Evolutionary conservation across 1,140 invertebrate species (phyloP), one percentile per base, ranked within the genome.

Genomic region (Rhagoletis zephyria): DNA sequence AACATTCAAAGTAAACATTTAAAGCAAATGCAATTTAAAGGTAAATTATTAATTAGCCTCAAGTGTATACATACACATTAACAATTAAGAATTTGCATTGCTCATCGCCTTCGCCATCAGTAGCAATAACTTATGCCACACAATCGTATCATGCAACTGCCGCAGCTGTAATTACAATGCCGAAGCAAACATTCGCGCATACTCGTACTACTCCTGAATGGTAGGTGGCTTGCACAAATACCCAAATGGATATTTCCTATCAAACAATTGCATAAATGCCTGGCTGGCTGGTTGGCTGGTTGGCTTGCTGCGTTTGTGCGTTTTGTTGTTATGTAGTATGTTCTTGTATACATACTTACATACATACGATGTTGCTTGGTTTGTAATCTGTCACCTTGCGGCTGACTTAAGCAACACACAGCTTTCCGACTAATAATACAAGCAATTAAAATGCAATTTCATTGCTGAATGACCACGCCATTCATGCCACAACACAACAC

Each of bases 371-470:
- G 40, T 16, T 74, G 67, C 19, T 81, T 81, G 74, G 74, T 42
- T 19, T 81, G 74, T 56, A 81, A 81, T 81, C 74, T 81, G 74
- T 81, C 74, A 81, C 74, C 74, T 81, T 81, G 48, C 48, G 74
- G 74, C 74, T 81, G 74, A 10, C 74, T 81, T 56, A 56, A 81
- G 74, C 74, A 81, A 81, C 74, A 56, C 14, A 19, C 45, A 56
- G 74, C 74, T 19, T 56, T 81, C 74, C 74, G 74, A 30, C 74
- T 51, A 19, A 42, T 81, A 81, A 81, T 81, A 81, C 74, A 81
- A 81, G 74, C 74, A 81, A 81, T 81, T 81, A 81, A 81, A 81
- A 81, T 81, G 74, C 74, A 81, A 81, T 81, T 81, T 81, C 74
- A 81, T 81, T 81, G 48, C 30, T 81, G 74, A 81, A 81, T 81